phyloP scores from a whole-genome alignment of 2,113 vertebrate genomes.

The Oncorhynchus clarkii region DNA sequence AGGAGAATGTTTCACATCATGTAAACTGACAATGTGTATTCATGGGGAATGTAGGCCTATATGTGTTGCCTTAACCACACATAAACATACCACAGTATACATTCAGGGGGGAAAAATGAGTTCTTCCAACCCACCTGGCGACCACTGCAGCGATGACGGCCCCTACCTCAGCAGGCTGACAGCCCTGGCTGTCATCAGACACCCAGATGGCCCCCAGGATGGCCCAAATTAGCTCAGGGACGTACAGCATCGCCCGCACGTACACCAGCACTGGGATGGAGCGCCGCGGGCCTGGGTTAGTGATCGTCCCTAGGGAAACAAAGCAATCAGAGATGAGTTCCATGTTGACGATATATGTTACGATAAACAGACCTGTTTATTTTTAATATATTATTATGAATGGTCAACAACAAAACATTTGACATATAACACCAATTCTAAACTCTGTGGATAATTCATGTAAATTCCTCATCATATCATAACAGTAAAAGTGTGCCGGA shows the following conservation, averaged over 20 bases:
- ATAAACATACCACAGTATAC: neutral
- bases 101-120: neutral
- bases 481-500: neutral
- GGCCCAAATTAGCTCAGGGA: conserved; percentile 81
- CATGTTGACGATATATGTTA: neutral
- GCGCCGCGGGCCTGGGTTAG: conserved; percentile 88
- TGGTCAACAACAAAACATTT: too few species aligned
- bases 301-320: conserved; percentile 85
- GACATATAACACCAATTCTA: too few species aligned
- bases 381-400: neutral
- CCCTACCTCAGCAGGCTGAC: conserved; percentile 69
- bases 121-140: conserved; percentile 70
- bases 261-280: conserved; percentile 89
- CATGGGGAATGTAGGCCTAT: too few species aligned
- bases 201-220: conserved; percentile 77
- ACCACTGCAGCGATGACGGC: conserved; percentile 73
- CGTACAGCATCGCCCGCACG: conserved; percentile 76
- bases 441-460: too few species aligned
- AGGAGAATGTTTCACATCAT: too few species aligned
- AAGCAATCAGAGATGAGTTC: neutral
- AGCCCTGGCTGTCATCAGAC: conserved; percentile 60
- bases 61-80: too few species aligned
- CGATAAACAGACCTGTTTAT: neutral
- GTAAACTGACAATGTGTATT: too few species aligned
- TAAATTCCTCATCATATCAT: neutral